These are phyloP conservation scores for Coenonympha arcania DNA, from an alignment of 2,888 invertebrate genomes.

Conservation along the genomic window DNA sequence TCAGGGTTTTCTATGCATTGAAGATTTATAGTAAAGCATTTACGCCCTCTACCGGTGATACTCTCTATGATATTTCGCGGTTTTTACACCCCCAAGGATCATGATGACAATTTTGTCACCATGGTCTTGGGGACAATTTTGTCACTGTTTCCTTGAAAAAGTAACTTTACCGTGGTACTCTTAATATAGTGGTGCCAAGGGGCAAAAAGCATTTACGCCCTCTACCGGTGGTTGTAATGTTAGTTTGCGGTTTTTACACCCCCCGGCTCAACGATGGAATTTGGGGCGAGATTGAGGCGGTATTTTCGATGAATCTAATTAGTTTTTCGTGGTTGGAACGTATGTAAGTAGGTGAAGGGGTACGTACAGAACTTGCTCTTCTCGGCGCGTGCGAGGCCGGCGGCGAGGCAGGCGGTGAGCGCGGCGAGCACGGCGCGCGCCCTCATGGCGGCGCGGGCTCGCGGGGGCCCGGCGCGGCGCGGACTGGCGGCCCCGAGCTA, in stretches of 20 bases:
- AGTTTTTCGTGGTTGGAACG: neutral
- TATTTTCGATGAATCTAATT: neutral
- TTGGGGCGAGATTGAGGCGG: no score
- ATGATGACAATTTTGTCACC: neutral
- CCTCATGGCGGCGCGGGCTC: constrained; percentile 58
- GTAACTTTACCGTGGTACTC: no score
- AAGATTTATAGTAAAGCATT: no score
- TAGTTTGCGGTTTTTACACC: neutral
- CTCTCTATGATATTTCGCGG: neutral
- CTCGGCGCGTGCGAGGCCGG: constrained; percentile 55
- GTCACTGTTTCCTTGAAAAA: no score
- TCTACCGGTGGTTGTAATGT: neutral
- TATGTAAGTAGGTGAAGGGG: neutral
- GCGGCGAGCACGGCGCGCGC: constrained; percentile 56
- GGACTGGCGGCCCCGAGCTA: constrained; percentile 46
- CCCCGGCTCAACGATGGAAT: neutral
- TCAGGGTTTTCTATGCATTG: no score
- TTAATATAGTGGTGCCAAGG: no score
- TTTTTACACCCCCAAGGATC: neutral
- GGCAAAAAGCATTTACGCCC: neutral
- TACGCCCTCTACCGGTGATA: no score
- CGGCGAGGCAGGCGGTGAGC: constrained; percentile 49
- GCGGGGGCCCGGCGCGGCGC: constrained; percentile 43
- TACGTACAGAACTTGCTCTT: constrained; percentile 74
- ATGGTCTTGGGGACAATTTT: no score